Base-by-base conservation (phyloP, 2,888 invertebrate genomes). In the Drosophila paranaensis region DNA sequence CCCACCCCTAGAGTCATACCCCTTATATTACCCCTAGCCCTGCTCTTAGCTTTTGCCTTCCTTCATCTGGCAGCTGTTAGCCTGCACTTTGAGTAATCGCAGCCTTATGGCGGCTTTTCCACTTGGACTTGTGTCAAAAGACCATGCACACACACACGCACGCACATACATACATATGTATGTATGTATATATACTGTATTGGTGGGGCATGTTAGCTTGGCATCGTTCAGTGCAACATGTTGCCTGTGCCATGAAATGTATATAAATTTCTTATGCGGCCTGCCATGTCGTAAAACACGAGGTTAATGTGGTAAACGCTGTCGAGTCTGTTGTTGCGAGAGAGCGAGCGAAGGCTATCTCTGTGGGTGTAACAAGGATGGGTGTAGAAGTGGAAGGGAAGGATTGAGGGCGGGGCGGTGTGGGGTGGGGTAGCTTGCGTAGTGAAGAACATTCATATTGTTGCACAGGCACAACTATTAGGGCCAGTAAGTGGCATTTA, bases 241-340 rank as follows among this genome's bases (percentile, higher is more conserved):
- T 84, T 84, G 84, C 82, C 88, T 50, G 48, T 58, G 74, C 82
- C 84, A 84, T 84, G 84, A 84, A 84, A 84, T 84, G 84, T 84
- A 87, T 89, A 84, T 84, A 84, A 89, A 84, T 84, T 84, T 84
- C 84, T 88, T 84, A 88, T 84, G 84, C 82, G 84, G 84, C 82
- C 85, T 72, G 82, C 71, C 89, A 87, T 76, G 88, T 84, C 84
- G 84, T 84, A 84, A 84, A 89, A 84, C 84, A 84, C 74, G 84
- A 87, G 84, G 84, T 89, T 84, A 84, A 84, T 84, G 84, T 84
- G 84, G 84, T 86, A 84, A 84, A 74, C 60, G 79, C 74, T 78
- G 81, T 71, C 78, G 63, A 77, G 83, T 63, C 69, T 50, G 54
- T 65, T 50, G 54, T 33, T 33, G 20, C 20, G 25, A 25, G 39